Conservation (phyloP, 2,888 invertebrate species). For the Yponomeuta cagnagella region DNA sequence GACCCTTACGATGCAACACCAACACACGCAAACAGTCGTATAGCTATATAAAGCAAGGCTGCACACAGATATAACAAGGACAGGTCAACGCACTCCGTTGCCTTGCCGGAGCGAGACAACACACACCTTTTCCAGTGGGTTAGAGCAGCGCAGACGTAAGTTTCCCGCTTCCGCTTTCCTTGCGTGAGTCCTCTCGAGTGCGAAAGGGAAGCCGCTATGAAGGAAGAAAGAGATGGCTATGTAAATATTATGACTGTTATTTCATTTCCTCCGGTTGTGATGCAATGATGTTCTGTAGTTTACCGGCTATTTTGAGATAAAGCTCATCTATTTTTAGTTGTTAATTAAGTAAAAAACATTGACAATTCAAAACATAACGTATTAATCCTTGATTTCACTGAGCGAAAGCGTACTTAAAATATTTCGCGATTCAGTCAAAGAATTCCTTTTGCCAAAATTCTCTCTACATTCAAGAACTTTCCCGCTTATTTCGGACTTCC, state of each 20-base stretch:
- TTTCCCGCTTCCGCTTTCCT: constrained; percentile 39
- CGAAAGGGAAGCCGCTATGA: constrained; percentile 55
- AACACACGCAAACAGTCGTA: constrained; percentile 50
- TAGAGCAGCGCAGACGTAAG: constrained; percentile 38
- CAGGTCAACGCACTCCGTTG: constrained; percentile 74
- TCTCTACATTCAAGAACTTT: too few relatives aligned
- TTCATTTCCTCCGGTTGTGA: constrained; percentile 73
- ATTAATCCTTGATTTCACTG: too few relatives aligned
- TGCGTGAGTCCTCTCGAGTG: constrained; percentile 45
- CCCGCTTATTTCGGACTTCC: too few relatives aligned
- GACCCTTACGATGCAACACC: constrained; percentile 62
- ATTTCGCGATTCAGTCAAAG: too few relatives aligned
- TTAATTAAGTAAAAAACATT: not conserved
- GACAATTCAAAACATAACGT: too few relatives aligned
- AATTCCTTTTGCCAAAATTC: too few relatives aligned
- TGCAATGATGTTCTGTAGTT: constrained; percentile 69
- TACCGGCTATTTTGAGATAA: constrained; percentile 65
- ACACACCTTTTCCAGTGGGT: constrained; percentile 35
- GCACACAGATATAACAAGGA: constrained; percentile 71
- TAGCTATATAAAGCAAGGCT: constrained; percentile 72
- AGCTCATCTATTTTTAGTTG: constrained; percentile 45
- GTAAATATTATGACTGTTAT: constrained; percentile 74
- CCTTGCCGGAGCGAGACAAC: constrained; percentile 61
- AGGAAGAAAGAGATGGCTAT: constrained; percentile 55
- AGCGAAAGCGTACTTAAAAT: too few relatives aligned